Percentiles rank a stretch among this genome's conserved stretches.
Conservation (phyloP, 2,797 vertebrate genomes). For the Anniella stebbinsi region DNA sequence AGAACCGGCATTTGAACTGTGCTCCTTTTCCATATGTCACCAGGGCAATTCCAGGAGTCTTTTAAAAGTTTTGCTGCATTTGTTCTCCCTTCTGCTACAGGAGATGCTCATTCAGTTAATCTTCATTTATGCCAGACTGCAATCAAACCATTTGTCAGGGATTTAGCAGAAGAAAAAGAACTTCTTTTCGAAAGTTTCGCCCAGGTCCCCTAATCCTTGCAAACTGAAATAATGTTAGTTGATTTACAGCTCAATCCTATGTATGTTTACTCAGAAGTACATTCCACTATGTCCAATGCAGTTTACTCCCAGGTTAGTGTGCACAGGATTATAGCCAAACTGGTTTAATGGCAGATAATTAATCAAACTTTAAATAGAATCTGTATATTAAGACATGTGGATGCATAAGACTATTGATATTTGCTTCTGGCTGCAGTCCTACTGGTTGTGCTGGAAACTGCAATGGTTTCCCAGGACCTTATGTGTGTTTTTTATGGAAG, state of each 20-base stretch:
- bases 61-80: slow-evolving; percentile 51
- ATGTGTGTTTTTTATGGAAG: neutral
- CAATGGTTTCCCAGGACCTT: neutral
- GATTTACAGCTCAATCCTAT: neutral
- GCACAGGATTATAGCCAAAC: neutral
- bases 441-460: neutral
- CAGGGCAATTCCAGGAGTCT: slow-evolving; percentile 23
- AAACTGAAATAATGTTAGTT: neutral
- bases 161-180: neutral
- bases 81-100: slow-evolving; percentile 14
- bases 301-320: too few relatives aligned
- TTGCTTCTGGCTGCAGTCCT: neutral
- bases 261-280: neutral
- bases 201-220: neutral
- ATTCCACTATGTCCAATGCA: neutral
- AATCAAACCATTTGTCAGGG: slow-evolving; percentile 31
- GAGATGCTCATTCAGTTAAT: slow-evolving; percentile 57
- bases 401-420: neutral
- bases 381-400: neutral
- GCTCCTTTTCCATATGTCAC: slow-evolving; percentile 49
- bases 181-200: neutral
- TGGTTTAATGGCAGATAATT: neutral
- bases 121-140: slow-evolving; percentile 60
- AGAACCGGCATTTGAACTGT: slow-evolving; percentile 32
- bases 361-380: neutral